Evolutionary conservation across 2,113 vertebrate genomes (phyloP), one percentile per base, ranked within the genome.

Genomic region (Garra rufa): DNA sequence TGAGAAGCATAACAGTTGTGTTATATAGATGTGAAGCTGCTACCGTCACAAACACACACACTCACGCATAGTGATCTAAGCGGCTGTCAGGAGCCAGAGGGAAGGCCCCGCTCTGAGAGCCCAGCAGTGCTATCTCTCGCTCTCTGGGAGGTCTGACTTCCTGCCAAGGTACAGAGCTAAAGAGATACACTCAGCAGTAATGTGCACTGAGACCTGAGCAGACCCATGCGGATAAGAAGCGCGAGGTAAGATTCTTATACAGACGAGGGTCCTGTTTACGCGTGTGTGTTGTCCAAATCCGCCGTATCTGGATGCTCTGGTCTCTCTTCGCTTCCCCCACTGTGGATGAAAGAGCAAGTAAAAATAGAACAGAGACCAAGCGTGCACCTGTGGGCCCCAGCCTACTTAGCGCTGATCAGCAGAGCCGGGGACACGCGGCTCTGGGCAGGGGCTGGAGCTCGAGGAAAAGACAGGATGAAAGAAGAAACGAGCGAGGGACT

Each of bases 361-460:
- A 91, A 94, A 93, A 93, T 93, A 93, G 90, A 91, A 78, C 88
- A 9, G 28, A 87, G 63, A 63, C 34, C 82, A 55, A 63, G 38
- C 79, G 48, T 71, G 69, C 91, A 94, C 93, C 91, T 93, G 91
- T 92, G 92, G 88, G 90, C 88, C 91, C 38, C 88, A 92, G 91
- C 89, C 90, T 89, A 89, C 88, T 91, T 90, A 91, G 85, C 65
- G 19, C 63, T 70, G 87, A 90, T 76, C 88, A 85, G 87, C 80
- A 86, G 80, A 78, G 70, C 84, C 8, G 59, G 88, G 85, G 89
- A 88, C 24, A 15, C 30, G 50, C 70, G 81, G 76, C 71, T 83
- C 67, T 34, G 59, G 65, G 48, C 19, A 52, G 55, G 78, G 55
- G 67, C 76, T 79, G 69, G 82, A 90, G 85, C 82, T 38, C 6